Base-by-base conservation (phyloP, 2,888 invertebrate species). In the Pelosia muscerda region DNA sequence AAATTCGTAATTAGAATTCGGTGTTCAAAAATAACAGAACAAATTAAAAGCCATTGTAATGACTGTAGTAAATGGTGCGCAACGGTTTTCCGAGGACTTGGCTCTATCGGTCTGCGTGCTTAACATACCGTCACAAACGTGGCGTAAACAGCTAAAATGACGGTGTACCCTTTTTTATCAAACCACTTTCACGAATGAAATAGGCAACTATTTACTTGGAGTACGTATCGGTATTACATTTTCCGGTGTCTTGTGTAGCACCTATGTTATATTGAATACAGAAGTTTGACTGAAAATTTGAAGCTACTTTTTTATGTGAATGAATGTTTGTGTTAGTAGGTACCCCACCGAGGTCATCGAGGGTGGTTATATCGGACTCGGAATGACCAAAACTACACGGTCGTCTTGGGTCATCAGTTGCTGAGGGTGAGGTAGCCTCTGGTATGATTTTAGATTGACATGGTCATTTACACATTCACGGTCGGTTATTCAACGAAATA, bases 161-260 rank as follows among this genome's bases (percentile, higher is more conserved):
- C 19, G 25, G 38, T 38, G 15, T 42, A 60, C 9, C 15, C 19
- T 60, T 60, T 58, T 59, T 23, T 42, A 60, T 60, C 19, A 60
- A 59, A 59, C 23, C 58, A 31, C 31, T 31, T n/a, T 13, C 31
- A 6, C 22, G 58, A 22, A 31, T 58, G 58, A 22, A 31, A 28
- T 57, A 10, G 15, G 19, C 28, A 28, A 57, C 28, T 57, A 26
- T 57, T 57, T 57, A 57, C 57, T 57, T 57, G n/a, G 28, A 28
- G 28, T 28, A n/a, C n/a, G n/a, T n/a, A n/a, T 28, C n/a, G 57
- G 57, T n/a, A n/a, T 57, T 57, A n/a, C n/a, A n/a, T 2, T 28
- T 57, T 28, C 57, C 58, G 1, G 34, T 34, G 15, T 31, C 34
- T 34, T 34, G 15, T 59, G 23, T 34, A 2, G 34, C n/a, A 28